Percentiles rank a stretch among this genome's conserved stretches.
Evolutionary conservation across 1,140 invertebrate species (phyloP).

Genomic region (Rhopalosiphum maidis): DNA sequence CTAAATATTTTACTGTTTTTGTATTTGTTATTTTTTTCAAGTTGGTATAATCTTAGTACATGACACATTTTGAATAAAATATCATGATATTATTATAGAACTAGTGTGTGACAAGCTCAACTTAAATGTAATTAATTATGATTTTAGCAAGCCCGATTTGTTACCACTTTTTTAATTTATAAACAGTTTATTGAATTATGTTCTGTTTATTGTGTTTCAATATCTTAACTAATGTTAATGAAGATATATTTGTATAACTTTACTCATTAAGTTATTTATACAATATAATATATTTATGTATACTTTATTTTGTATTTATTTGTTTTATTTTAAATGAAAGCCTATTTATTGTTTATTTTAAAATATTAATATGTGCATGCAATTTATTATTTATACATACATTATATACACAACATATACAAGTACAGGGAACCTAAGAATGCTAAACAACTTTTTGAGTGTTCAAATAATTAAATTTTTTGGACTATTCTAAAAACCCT

Average conservation of each 20-base stretch:
- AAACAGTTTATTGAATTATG: neutral
- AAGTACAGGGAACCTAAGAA: neutral
- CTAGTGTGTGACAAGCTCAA: neutral
- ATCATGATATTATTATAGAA: neutral
- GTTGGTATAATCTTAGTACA: neutral
- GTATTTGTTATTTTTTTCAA: neutral
- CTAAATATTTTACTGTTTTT: neutral
- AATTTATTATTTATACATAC: neutral
- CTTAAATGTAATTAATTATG: neutral
- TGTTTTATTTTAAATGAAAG: constrained; percentile 19
- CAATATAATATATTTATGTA: neutral
- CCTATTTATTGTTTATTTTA: neutral
- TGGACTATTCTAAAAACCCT: neutral
- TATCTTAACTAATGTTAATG: neutral
- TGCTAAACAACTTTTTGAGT: neutral
- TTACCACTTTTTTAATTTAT: neutral
- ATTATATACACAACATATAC: neutral
- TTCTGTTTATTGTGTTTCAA: neutral
- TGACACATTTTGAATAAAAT: neutral
- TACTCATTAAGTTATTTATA: neutral
- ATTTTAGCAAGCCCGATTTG: neutral
- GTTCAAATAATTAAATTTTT: neutral
- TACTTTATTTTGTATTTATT: constrained; percentile 14
- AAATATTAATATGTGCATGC: neutral
- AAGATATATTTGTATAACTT: neutral